Evolutionary conservation across 2,113 vertebrate genomes (phyloP), one percentile per base, ranked within the genome.

Genomic region (Chloropsis hardwickii): DNA sequence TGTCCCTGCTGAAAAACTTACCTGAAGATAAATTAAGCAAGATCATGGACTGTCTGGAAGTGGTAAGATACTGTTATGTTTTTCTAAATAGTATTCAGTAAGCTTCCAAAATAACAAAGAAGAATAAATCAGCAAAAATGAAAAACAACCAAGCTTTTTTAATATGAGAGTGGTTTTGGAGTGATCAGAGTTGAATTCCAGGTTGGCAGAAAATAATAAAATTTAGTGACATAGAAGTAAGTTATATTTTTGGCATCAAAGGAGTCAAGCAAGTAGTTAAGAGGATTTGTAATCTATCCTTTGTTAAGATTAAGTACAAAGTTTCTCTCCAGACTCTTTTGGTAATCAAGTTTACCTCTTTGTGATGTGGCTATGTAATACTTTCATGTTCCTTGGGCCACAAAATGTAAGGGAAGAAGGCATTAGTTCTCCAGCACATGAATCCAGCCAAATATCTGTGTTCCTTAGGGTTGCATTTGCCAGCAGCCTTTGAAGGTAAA

Each of bases 31-130:
- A 99, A 86, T 96, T 99, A 88, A 98, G 98, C 84, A 99, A 98
- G 97, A 98, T 99, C 78, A 98, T 99, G 51, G 99, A 99, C 97
- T 99, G 99, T 95, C 97, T 99, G 78, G 98, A 99, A 98, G 98
- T 99, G 97, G 99, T 99, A 98, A 99, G 99, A 97, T 20, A 81
- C 40, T 74, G 58, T 94, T 85, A 79, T 81, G 18, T 57, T 78
- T 87, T 94, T 54, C 50, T 77, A 37, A 81, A 8, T 14, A 44
- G 8, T 40, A 29, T 40, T 80, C 37, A 8, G 6, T 47, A 47
- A 82, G 22, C 33, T 69, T 72, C n/a, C 17, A 86, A 73, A 83
- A 72, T 37, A 62, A 39, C 2, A n/a, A 71, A 44, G 22, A 40
- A 62, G 5, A 48, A 67, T 33, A 72, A 62, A n/a, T 37, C 50